phyloP scores from a whole-genome alignment of 2,888 invertebrate species.

The Conus canariensis region DNA sequence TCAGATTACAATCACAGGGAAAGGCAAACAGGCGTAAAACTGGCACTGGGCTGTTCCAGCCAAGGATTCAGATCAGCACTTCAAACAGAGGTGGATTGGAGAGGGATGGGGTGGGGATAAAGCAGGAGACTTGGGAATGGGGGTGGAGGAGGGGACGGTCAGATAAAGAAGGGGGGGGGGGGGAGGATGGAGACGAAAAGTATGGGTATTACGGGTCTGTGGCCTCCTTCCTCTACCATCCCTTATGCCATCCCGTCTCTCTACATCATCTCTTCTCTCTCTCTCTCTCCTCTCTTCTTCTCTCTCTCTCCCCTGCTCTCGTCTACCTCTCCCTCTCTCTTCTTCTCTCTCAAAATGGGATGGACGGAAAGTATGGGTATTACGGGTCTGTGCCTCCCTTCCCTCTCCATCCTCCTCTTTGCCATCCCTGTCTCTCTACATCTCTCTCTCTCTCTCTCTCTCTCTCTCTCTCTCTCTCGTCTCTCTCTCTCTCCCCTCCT shows the following conservation, averaged over 20 bases:
- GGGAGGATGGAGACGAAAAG: no score
- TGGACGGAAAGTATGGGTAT: no score
- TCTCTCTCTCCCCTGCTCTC: background rate
- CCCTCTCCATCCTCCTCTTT: background rate
- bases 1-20: no score
- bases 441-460: conserved; percentile 5
- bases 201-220: background rate
- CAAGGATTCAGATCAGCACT: no score
- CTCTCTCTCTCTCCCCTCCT: background rate
- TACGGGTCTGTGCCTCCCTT: background rate
- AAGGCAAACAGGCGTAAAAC: no score
- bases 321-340: background rate
- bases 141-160: no score
- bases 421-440: background rate
- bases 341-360: background rate
- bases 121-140: no score
- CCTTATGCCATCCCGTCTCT: background rate
- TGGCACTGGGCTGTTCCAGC: no score
- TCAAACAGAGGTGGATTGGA: no score
- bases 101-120: no score
- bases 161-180: no score
- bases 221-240: background rate
- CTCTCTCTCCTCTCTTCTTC: conserved; percentile 8
- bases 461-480: background rate
- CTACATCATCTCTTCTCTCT: background rate